Percentiles rank a stretch among this genome's conserved stretches.
Evolutionary conservation across 2,797 vertebrate species (phyloP).

Genomic region (Clarias laeviceps): DNA sequence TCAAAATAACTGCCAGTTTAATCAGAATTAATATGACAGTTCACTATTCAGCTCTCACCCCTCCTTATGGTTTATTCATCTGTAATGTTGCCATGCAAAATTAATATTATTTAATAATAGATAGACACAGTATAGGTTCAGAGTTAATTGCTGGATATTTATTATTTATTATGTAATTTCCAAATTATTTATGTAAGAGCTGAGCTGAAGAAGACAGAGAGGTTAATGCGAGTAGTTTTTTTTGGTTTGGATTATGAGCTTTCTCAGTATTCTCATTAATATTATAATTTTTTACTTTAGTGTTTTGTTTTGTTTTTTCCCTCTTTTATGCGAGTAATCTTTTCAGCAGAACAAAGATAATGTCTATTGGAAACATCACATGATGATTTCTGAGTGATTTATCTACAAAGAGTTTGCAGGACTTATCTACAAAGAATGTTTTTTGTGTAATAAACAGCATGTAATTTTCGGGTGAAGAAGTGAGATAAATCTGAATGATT

Average conservation of each 20-base stretch:
- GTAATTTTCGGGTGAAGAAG: not conserved
- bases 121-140: constrained; percentile 59
- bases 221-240: constrained; percentile 15
- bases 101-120: constrained; percentile 65
- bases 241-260: not conserved
- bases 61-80: constrained; percentile 64
- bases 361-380: not conserved
- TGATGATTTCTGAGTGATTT: not conserved
- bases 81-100: constrained; percentile 65
- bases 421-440: not conserved
- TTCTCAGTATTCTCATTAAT: constrained; percentile 13
- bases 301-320: not conserved
- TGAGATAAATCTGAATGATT: not conserved
- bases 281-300: not conserved
- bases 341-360: constrained; percentile 27
- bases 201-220: constrained; percentile 40
- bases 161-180: constrained; percentile 62
- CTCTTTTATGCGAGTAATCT: not conserved
- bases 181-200: constrained; percentile 58
- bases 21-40: constrained; percentile 59
- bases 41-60: constrained; percentile 47
- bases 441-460: not conserved
- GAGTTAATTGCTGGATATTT: constrained; percentile 61
- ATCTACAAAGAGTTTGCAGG: not conserved
- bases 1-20: constrained; percentile 57